Evolutionary conservation across 1,140 invertebrate species (phyloP).

Genomic region (Temnothorax curvispinosus): DNA sequence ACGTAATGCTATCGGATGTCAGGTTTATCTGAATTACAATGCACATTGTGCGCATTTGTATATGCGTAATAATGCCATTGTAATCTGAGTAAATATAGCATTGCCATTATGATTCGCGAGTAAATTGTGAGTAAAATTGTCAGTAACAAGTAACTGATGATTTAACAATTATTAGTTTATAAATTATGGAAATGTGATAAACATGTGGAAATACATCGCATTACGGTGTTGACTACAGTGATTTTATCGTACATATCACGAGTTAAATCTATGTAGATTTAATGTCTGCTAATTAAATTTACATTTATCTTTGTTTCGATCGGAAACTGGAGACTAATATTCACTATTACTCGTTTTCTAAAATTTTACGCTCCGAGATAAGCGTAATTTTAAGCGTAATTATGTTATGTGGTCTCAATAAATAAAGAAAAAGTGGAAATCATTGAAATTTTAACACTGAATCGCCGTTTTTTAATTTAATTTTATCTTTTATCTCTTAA

Average conservation of each 20-base stretch:
- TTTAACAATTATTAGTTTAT: conserved; percentile 53
- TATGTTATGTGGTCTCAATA: not conserved
- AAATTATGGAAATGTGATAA: conserved; percentile 57
- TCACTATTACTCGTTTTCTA: not conserved
- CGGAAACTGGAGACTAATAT: not conserved
- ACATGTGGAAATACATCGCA: conserved; percentile 34
- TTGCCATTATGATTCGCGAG: not conserved
- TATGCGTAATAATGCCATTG: conserved; percentile 30
- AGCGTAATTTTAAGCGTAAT: not conserved
- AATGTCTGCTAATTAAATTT: conserved; percentile 23
- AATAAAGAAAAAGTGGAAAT: not conserved
- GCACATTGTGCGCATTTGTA: conserved; percentile 20
- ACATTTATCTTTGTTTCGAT: conserved; percentile 4
- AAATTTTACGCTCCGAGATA: not conserved
- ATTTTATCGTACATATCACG: not conserved
- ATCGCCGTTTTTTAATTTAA: not conserved
- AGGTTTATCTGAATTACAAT: conserved; percentile 51
- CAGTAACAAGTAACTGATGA: conserved; percentile 33
- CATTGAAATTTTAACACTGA: not conserved
- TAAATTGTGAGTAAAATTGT: conserved; percentile 56
- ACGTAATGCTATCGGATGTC: conserved; percentile 28
- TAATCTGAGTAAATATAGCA: conserved; percentile 53
- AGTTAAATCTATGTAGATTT: not conserved
- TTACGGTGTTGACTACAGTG: conserved; percentile 23
- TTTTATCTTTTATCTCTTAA: not conserved